A percentile compares a stretch with the other conserved stretches of the same genome.
These are phyloP conservation scores for Hirudinaria manillensis DNA, from an alignment of 2,888 invertebrate species.

Conservation along the genomic window DNA sequence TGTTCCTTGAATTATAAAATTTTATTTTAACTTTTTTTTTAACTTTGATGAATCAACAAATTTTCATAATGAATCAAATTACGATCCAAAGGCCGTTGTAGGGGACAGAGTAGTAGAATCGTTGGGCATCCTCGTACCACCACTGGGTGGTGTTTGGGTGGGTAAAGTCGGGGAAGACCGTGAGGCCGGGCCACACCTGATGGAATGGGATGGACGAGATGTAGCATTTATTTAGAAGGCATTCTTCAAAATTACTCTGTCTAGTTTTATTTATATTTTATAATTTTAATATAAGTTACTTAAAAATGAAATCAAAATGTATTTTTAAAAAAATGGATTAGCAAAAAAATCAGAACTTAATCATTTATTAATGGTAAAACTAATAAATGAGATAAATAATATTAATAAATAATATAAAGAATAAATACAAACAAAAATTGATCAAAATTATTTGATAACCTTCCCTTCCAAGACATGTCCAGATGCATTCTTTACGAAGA, in stretches of 20 bases:
- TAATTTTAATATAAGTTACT: too few relatives aligned
- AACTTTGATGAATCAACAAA: too few relatives aligned
- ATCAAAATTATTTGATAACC: neutral
- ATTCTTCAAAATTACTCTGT: neutral
- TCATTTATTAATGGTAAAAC: too few relatives aligned
- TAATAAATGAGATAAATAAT: too few relatives aligned
- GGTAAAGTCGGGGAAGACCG: conserved; percentile 42
- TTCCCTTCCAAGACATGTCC: conserved; percentile 50
- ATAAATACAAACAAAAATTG: too few relatives aligned
- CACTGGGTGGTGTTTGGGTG: conserved; percentile 37
- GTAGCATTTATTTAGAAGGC: neutral
- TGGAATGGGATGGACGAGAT: too few relatives aligned
- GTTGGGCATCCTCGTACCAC: conserved; percentile 40
- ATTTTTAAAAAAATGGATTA: too few relatives aligned
- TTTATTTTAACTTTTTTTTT: too few relatives aligned
- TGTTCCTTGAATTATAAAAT: too few relatives aligned
- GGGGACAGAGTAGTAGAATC: conserved; percentile 39
- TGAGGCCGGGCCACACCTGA: conserved; percentile 45
- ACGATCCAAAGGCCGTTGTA: conserved; percentile 50
- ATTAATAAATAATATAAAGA: too few relatives aligned
- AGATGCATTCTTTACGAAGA: conserved; percentile 68
- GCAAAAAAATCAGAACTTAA: too few relatives aligned
- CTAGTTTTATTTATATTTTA: neutral
- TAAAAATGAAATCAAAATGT: neutral
- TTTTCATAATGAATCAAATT: conserved; percentile 31